Evolutionary conservation across 1,140 invertebrate genomes (phyloP), one percentile per base, ranked within the genome.

Genomic region (Tetragnatha versicolor): DNA sequence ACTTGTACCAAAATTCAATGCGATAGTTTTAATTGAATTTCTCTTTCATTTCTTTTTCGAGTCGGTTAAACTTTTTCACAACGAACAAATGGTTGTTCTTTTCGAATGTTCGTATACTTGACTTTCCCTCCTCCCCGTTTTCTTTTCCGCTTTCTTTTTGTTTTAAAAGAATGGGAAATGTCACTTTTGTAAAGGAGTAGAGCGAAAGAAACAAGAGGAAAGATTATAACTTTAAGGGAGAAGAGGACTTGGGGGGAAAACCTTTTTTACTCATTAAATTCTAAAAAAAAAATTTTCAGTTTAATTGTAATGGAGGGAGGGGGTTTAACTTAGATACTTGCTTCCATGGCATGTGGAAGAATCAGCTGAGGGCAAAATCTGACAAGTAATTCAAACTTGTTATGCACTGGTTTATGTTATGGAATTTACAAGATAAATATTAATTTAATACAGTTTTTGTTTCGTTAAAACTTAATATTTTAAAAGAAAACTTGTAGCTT

Each of bases 21-120:
- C 68, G 47, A 53, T 55, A 70, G 49, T 70, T 70, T 70, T 70
- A 70, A 70, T 70, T 70, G 68, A 70, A 70, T 70, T 70, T 55
- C 68, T 35, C 35, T 47, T 66, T 39, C 14, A n/a, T 55, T 55
- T 55, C 35, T 68, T 70, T 70, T 22, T 37, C 39, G 22, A 55
- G 17, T 25, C 49, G n/a, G 68, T 55, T 70, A 53, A n/a, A 39
- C 68, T 70, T 70, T n/a, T 39, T 53, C 22, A 39, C 31, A 53
- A 37, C 39, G 68, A 70, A 70, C 68, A 55, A 70, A 70, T 55
- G 68, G 47, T 70, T 70, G 47, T 70, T 70, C 68, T 66, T 66
- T 42, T 70, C 27, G 31, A 70, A 27, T 22, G 22, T 12, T 31
- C 35, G 53, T 55, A 70, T 35, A 51, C 68, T 55, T 70, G 68